Percentiles rank a stretch among this genome's conserved stretches.
These are phyloP conservation scores for Gopherus flavomarginatus DNA, from an alignment of 2,113 vertebrate genomes.

Conservation along the genomic window DNA sequence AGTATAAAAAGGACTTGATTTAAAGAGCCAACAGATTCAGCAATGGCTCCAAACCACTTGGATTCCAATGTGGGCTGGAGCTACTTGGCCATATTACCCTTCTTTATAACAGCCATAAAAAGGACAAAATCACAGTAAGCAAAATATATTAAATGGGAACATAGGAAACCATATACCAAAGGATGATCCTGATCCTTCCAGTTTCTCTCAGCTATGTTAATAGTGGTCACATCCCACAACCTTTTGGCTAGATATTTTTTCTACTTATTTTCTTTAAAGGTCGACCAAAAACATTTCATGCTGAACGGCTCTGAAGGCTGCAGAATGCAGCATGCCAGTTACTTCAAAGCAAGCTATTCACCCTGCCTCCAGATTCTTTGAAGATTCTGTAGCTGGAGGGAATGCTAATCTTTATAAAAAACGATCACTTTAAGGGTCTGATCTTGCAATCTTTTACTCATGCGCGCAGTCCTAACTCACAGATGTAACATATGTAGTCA, in stretches of 20 bases:
- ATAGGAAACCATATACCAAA: neutral
- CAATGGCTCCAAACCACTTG: neutral
- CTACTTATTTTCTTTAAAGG: neutral
- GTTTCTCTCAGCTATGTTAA: neutral
- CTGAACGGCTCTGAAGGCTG: neutral
- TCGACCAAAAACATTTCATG: slow-evolving; percentile 8
- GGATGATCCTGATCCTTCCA: neutral
- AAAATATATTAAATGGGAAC: neutral
- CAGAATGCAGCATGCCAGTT: neutral
- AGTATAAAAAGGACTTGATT: neutral
- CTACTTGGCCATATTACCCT: neutral
- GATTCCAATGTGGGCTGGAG: neutral
- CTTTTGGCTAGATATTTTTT: neutral
- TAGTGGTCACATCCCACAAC: neutral
- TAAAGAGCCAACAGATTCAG: neutral
- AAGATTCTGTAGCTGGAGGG: neutral
- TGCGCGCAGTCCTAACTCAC: neutral
- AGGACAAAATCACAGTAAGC: neutral
- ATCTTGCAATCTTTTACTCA: neutral
- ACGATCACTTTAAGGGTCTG: neutral
- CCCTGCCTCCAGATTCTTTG: neutral
- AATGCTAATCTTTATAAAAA: slow-evolving; percentile 1
- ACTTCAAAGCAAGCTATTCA: slow-evolving; percentile 26
- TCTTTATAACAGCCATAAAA: neutral
- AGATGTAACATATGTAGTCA: neutral